phyloP scores from a whole-genome alignment of 2,888 invertebrate genomes.

The Chrysolina americana region DNA sequence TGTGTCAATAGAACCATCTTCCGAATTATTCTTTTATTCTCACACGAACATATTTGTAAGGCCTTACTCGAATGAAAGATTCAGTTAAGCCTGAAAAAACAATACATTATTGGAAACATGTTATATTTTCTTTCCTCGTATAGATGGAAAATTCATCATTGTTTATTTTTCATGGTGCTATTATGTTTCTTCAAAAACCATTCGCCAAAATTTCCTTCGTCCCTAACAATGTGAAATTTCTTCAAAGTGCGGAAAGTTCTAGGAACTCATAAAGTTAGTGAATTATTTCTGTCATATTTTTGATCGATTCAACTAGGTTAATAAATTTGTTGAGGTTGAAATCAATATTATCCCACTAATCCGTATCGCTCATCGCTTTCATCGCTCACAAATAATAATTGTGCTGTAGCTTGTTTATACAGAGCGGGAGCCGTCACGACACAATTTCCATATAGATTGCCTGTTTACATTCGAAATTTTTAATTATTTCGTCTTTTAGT shows the following conservation, averaged over 20 bases:
- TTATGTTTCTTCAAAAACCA: too few relatives aligned
- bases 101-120: too few relatives aligned
- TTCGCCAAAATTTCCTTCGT: not conserved
- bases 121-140: too few relatives aligned
- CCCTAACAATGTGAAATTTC: not conserved
- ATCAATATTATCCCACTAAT: not conserved
- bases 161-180: too few relatives aligned
- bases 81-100: too few relatives aligned
- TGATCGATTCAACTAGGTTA: not conserved
- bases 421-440: not conserved
- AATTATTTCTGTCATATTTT: not conserved
- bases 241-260: too few relatives aligned
- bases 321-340: not conserved
- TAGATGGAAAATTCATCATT: too few relatives aligned
- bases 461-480: slow-evolving; percentile 45
- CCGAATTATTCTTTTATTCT: too few relatives aligned
- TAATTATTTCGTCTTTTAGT: slow-evolving; percentile 43
- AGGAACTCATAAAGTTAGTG: not conserved
- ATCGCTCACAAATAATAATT: slow-evolving; percentile 1
- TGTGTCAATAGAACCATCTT: too few relatives aligned
- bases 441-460: slow-evolving; percentile 51
- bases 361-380: not conserved
- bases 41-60: too few relatives aligned
- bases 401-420: slow-evolving; percentile 18
- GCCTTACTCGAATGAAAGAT: too few relatives aligned